phyloP scores from a whole-genome alignment of 2,113 vertebrate species.

The Serinus canaria region DNA sequence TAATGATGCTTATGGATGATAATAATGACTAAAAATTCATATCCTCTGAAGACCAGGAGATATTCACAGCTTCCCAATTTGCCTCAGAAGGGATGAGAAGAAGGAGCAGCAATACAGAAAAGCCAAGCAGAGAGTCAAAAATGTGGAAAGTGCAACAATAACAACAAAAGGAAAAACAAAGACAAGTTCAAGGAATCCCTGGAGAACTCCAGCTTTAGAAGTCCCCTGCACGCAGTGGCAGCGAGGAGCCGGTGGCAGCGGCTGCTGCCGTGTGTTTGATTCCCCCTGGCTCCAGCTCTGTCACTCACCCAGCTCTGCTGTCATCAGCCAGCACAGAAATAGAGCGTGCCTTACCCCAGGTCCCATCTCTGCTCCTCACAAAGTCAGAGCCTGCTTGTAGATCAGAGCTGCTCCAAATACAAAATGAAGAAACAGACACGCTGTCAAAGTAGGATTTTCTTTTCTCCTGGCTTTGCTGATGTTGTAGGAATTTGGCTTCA shows the following conservation, averaged over 20 bases:
- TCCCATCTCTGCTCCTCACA: neutral
- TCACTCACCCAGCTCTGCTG: constrained; percentile 19
- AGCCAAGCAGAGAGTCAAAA: neutral
- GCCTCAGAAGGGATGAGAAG: neutral
- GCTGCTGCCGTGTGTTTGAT: neutral
- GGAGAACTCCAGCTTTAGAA: constrained; percentile 48
- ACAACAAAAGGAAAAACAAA: constrained; percentile 20
- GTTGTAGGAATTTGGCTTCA: neutral
- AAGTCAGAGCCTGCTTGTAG: neutral
- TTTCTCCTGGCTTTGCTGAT: neutral
- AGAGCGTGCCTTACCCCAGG: neutral
- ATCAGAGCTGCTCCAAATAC: constrained; percentile 12
- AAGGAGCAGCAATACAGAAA: neutral
- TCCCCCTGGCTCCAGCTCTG: neutral
- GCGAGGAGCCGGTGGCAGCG: constrained; percentile 3
- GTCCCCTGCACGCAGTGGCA: neutral
- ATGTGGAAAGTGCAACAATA: neutral
- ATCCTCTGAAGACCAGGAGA: neutral
- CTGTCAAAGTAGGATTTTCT: neutral
- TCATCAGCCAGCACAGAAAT: neutral
- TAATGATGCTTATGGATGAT: neutral
- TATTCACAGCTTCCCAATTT: neutral
- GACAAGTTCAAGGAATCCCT: constrained; percentile 30
- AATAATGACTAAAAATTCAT: constrained; percentile 33
- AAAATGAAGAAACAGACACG: neutral